Evolutionary conservation across 2,888 invertebrate species (phyloP), one percentile per base, ranked within the genome.

Genomic region (Pecten maximus): DNA sequence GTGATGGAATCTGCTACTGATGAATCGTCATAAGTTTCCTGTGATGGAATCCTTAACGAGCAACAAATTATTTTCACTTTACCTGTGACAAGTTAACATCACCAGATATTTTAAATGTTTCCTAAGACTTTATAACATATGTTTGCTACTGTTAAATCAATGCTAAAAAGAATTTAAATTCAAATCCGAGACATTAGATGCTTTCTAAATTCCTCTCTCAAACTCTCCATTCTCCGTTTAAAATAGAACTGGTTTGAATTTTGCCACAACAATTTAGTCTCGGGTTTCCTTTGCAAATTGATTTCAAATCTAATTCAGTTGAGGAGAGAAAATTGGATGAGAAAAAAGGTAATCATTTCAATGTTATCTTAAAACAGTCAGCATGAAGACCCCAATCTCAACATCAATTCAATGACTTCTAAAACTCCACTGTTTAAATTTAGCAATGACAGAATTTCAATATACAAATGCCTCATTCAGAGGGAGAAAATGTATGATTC

Each of bases 271-370:
- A 16, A 48, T 54, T 54, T 54, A 28, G 74, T 35, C 60, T 35
- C 35, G 28, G 74, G 15, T 10, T 74, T 74, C 74, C 35, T 74
- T 74, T 28, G 28, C 23, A 74, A 74, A 74, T 74, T 74, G 74
- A 74, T 35, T 74, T 74, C 28, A 74, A 74, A 74, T 74, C 74
- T 74, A 35, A 74, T 74, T 74, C 35, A 54, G n/a, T 23, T n/a
- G 8, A 19, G 54, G 54, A 54, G n/a, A n/a, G 0, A 54, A n/a
- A 54, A 54, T 54, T 54, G 54, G 54, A 54, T 54, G 23, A 54
- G 54, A 54, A 54, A 54, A n/a, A 54, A n/a, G n/a, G 54, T 23
- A 54, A n/a, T 54, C 19, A 54, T 54, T n/a, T 54, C 54, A 54
- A n/a, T 54, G 0, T 54, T 54, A 54, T n/a, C 3, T 15, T 54